A percentile compares a stretch with the other conserved stretches of the same genome.
Conservation (phyloP, 92 coral and sea anemone species). For the Blastomussa wellsi region DNA sequence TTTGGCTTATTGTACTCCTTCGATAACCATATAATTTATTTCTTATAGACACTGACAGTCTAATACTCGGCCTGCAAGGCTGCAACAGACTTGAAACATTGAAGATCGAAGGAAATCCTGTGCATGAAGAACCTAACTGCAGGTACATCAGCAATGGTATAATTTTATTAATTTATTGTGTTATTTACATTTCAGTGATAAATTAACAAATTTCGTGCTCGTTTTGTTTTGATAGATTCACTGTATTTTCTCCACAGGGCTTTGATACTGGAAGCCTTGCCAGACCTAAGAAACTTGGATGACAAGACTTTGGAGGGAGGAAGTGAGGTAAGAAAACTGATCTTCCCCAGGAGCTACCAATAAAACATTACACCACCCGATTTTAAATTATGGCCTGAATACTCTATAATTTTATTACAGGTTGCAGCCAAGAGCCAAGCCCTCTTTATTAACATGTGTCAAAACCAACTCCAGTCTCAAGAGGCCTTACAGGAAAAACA, state of each 20-base stretch:
- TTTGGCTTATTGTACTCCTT: not conserved
- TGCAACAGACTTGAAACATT: constrained; percentile 60
- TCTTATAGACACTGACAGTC: constrained; percentile 73
- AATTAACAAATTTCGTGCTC: too few species aligned
- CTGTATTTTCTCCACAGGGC: constrained; percentile 27
- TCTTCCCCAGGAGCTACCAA: not conserved
- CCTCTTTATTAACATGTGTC: constrained; percentile 50
- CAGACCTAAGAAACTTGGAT: constrained; percentile 40
- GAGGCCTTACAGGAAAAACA: constrained; percentile 57
- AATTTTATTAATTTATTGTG: not conserved
- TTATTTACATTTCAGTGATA: too few species aligned
- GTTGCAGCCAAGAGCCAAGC: not conserved
- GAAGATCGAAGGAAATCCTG: constrained; percentile 82
- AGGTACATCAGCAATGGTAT: constrained; percentile 52
- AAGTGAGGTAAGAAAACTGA: constrained; percentile 30
- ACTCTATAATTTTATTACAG: not conserved
- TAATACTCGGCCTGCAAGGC: constrained; percentile 69
- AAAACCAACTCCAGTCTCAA: constrained; percentile 56
- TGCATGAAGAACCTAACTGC: constrained; percentile 80
- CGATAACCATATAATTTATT: not conserved
- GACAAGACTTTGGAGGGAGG: constrained; percentile 24
- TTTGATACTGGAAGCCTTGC: constrained; percentile 28
- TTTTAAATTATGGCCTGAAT: not conserved
- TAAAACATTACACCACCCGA: not conserved
- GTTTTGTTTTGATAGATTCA: not conserved